A percentile compares a stretch with the other conserved stretches of the same genome.
phyloP scores from a whole-genome alignment of 2,888 invertebrate species.

The Mactromeris polynyma region DNA sequence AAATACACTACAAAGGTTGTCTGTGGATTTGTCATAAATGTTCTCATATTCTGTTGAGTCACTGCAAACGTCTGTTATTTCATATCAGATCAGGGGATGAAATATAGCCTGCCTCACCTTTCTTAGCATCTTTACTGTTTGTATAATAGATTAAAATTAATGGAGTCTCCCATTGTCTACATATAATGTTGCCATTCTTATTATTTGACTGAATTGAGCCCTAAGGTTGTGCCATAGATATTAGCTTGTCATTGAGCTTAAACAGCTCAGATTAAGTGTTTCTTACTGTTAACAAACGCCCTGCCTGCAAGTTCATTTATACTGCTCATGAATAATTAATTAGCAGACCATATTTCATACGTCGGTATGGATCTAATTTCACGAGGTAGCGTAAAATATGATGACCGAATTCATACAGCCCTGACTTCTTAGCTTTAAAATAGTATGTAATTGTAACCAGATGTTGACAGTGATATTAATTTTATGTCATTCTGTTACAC shows the following conservation, averaged over 20 bases:
- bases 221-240: neutral
- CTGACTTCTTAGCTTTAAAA: neutral
- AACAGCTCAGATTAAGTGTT: neutral
- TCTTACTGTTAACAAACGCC: neutral
- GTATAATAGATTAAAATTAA: neutral
- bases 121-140: neutral
- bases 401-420: neutral
- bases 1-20: neutral
- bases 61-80: neutral
- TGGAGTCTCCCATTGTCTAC: neutral
- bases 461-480: neutral
- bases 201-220: neutral
- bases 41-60: neutral
- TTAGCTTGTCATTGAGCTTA: neutral
- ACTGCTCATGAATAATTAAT: slow-evolving; percentile 38
- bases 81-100: neutral
- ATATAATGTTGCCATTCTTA: neutral
- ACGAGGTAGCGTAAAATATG: neutral
- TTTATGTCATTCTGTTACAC: neutral
- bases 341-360: neutral
- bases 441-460: neutral
- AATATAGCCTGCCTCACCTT: neutral
- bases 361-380: neutral
- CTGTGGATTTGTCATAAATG: neutral
- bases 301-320: slow-evolving; percentile 9